Base-by-base conservation (phyloP, 2,888 invertebrate genomes). In the Diplolepis rosae region DNA sequence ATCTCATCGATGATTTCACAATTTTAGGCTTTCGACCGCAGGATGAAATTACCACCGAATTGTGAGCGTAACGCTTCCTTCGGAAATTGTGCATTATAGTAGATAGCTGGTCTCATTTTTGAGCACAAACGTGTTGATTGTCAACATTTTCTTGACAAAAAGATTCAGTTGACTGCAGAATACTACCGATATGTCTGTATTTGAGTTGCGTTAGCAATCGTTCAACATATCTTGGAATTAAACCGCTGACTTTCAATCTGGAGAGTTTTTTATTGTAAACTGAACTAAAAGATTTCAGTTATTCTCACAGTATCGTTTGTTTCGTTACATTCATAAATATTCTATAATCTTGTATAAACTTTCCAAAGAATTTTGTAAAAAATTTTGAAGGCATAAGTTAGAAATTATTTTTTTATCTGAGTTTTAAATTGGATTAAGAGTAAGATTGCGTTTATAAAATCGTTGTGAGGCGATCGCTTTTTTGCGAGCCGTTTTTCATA, bases 11-110 rank as follows among this genome's bases (percentile, higher is more conserved):
- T 83, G 95, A 95, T 89, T 94, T 95, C 85, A 94, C 94, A 82
- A 94, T 95, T 86, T 92, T 96, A 88, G 95, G 95, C 71, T 94
- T 95, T 88, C 91, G 96, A 83, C 96, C 96, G 65, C 96, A 96
- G 90, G 96, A 96, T 89, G 95, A 96, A 90, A 94, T 95, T 81
- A 95, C 95, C 83, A 95, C 95, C 83, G 95, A 95, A 91, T 92
- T 95, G 89, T 95, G 90, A 90, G n/a, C 28, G 7, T 52, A 13
- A n/a, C 51, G 2, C 28, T 15, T 52, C n/a, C 27, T 9, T 28
- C 28, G 6, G 15, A 35, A 42, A 15, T 1, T n/a, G 4, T 39
- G 13, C 13, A 39, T 4, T 39, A 39, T 39, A 39, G n/a, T 1
- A 42, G 15, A 15, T n/a, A 15, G 6, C 15, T 6, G 15, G 5